Base-by-base conservation (phyloP, 2,113 vertebrate genomes). In the Syngnathoides biaculeatus region DNA sequence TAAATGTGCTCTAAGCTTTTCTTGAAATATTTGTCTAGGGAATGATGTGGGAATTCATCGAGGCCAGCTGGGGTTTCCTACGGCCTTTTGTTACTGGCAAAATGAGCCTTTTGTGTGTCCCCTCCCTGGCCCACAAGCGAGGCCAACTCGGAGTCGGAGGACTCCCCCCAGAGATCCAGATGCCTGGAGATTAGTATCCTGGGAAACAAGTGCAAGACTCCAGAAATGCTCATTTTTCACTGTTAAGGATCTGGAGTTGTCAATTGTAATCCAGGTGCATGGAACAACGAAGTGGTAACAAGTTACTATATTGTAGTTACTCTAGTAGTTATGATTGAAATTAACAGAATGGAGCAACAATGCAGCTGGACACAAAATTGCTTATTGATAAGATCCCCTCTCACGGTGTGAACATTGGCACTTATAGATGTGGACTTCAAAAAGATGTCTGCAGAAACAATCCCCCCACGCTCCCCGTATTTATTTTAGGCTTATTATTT, bases 111-210 rank as follows among this genome's bases (percentile, higher is more conserved):
- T 92, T 93, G 91, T 92, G 86, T 86, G 82, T 87, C 86, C 78
- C 80, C 84, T 75, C 85, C 77, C 76, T 60, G 77, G 82, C 84
- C 84, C 88, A 88, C 87, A 80, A 91, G 84, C 62, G 56, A 87
- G 87, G 87, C 85, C 87, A 89, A 87, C 79, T 82, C 84, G 67
- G 85, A 86, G 86, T 40, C 83, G 84, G 74, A 78, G 77, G 86
- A 74, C 85, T 89, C 91, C 88, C 89, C 88, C 89, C 77, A 78
- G 89, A 91, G 89, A 88, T 89, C 86, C 86, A 88, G 88, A 90
- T 91, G 86, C 89, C 88, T 84, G 83, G 56, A 91, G 90, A 93
- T 93, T 92, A 92, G 92, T 92, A 86, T 89, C 91, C 89, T 87
- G 81, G 91, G 92, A 82, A 90, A 93, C 91, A 72, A 86, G 84